These are phyloP conservation scores for Dysidea cf. avara DNA, from an alignment of 37 sponge, comb jelly and placozoan species.

Conservation along the genomic window DNA sequence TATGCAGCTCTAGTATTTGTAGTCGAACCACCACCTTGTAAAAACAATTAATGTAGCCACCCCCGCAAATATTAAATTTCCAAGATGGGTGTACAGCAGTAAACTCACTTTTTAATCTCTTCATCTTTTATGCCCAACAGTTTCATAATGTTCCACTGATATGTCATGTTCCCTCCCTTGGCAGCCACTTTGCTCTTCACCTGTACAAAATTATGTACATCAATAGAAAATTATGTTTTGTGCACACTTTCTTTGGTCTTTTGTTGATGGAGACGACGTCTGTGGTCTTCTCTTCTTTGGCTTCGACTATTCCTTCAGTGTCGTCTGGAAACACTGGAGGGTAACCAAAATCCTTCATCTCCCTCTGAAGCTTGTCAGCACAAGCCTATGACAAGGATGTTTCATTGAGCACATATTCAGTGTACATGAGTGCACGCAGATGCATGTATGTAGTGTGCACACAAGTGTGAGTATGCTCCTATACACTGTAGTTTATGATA, in stretches of 20 bases:
- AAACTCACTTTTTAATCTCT: conserved; percentile 77
- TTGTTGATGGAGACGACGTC: conserved; percentile 52
- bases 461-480: neutral
- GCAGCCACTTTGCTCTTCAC: conserved; percentile 88
- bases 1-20: too few species aligned
- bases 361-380: conserved; percentile 92
- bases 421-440: neutral
- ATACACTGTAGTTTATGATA: neutral
- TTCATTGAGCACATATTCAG: too few species aligned
- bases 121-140: conserved; percentile 68
- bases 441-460: neutral
- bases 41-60: too few species aligned
- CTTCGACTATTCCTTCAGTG: conserved; percentile 1
- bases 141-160: conserved; percentile 97
- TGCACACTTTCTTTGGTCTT: conserved; percentile 55
- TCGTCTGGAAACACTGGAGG: conserved; percentile 84
- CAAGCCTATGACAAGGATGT: conserved; percentile 67
- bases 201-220: conserved; percentile 12
- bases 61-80: too few species aligned
- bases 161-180: conserved; percentile 59
- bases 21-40: too few species aligned
- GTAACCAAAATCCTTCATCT: conserved; percentile 89
- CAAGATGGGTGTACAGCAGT: neutral
- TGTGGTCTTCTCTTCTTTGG: neutral
- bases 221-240: neutral